These are phyloP conservation scores for Temnothorax rugatulus DNA, from an alignment of 2,888 invertebrate genomes.

Conservation along the genomic window DNA sequence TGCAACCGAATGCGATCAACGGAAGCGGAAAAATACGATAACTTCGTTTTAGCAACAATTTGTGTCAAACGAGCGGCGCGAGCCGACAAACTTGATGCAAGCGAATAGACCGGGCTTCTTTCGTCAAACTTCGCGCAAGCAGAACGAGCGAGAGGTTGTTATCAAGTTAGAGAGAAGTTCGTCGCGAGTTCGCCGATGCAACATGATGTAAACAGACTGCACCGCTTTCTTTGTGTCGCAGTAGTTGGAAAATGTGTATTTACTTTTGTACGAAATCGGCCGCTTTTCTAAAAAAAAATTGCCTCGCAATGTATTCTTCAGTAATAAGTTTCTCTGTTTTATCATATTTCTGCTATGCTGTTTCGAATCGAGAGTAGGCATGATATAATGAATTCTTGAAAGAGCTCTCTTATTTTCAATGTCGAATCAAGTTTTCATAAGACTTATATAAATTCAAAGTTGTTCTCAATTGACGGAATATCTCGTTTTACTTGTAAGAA, in stretches of 20 bases:
- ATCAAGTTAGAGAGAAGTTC: constrained; percentile 53
- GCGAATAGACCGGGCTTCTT: constrained; percentile 54
- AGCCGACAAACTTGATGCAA: constrained; percentile 53
- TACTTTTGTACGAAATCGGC: constrained; percentile 30
- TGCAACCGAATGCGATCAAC: constrained; percentile 28
- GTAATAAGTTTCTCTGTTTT: not conserved
- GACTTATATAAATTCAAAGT: not conserved
- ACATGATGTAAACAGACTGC: constrained; percentile 51
- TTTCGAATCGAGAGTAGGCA: not conserved
- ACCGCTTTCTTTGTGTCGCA: constrained; percentile 37
- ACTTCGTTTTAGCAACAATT: constrained; percentile 54
- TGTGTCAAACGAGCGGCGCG: constrained; percentile 47
- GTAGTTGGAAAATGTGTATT: constrained; percentile 38
- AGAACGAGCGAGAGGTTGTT: constrained; percentile 56
- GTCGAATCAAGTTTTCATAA: not conserved
- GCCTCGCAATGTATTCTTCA: not conserved
- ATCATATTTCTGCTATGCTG: constrained; percentile 5
- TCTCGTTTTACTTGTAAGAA: not conserved
- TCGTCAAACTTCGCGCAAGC: constrained; percentile 53
- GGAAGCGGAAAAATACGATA: constrained; percentile 47
- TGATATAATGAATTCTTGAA: not conserved
- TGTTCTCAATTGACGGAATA: not conserved
- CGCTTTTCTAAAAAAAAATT: constrained; percentile 21
- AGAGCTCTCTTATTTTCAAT: not conserved
- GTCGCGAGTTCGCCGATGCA: constrained; percentile 49